Base-by-base conservation (phyloP, 2,888 invertebrate genomes). In the Temnothorax ravouxi region DNA sequence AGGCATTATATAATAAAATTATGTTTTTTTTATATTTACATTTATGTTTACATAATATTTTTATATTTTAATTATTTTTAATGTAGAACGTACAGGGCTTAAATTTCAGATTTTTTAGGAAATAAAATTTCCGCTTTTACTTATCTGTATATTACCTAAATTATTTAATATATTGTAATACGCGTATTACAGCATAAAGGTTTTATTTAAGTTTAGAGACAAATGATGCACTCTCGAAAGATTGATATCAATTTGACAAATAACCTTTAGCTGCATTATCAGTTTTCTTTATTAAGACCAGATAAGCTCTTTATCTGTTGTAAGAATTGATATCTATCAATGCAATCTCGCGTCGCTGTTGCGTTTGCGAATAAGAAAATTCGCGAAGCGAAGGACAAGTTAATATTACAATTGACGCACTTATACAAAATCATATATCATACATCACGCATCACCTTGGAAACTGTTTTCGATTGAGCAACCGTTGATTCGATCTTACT, bases 281-380 rank as follows among this genome's bases (percentile, higher is more conserved):
- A 76, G 66, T 52, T 56, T 44, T 62, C 52, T 75, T 47, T 25
- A 64, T 66, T 66, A n/a, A 64, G 34, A 50, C 2, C 2, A 64
- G 38, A 76, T 76, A 76, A 76, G 38, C 25, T 76, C 52, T 66
- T 66, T 76, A 64, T 76, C 76, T 66, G 52, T 50, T 9, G 38
- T 21, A 50, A 64, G 50, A 76, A 76, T 38, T 76, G 75, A 76
- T 76, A 76, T 64, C 50, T 56, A 29, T 29, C 25, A 21, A 47
- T 44, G 64, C 75, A 18, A 64, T 41, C 21, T 52, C 41, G 59
- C 41, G 15, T 5, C 18, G 38, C 34, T 62, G 44, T 74, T 50
- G 44, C 44, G n/a, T 56, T 15, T 5, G 29, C 18, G 47, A 62
- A 5, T 52, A 50, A 64, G 21, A 76, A 76, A 38, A 52, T 50